phyloP scores from a whole-genome alignment of 2,888 invertebrate species.

The Coleophora deauratella region DNA sequence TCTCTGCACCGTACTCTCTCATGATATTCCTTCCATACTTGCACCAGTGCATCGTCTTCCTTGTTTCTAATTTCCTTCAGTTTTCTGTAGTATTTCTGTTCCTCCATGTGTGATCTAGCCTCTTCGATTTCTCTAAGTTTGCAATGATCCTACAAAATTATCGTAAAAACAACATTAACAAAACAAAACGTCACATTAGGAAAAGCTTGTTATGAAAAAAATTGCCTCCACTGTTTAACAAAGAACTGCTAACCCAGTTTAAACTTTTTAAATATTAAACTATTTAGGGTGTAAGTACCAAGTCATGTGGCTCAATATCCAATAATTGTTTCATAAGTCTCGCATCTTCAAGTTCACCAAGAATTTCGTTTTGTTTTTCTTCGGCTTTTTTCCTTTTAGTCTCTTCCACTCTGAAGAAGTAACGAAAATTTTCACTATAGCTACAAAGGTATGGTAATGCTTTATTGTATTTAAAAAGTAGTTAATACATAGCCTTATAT shows the following conservation, averaged over 20 bases:
- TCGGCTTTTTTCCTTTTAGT: constrained; percentile 9
- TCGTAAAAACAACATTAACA: too few species aligned
- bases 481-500: too few species aligned
- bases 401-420: too few species aligned
- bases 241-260: too few species aligned
- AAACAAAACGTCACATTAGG: too few species aligned
- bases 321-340: constrained; percentile 20
- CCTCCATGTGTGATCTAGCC: constrained; percentile 20
- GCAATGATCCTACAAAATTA: constrained; percentile 19
- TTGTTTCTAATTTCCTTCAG: constrained; percentile 20
- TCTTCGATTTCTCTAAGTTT: constrained; percentile 20
- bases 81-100: constrained; percentile 20
- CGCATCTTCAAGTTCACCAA: constrained; percentile 10
- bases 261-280: too few species aligned
- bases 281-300: too few species aligned
- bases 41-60: constrained; percentile 21
- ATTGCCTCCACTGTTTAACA: too few species aligned
- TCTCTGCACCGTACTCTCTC: constrained; percentile 25
- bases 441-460: too few species aligned
- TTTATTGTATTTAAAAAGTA: too few species aligned
- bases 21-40: constrained; percentile 26
- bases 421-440: too few species aligned
- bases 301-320: constrained; percentile 21
- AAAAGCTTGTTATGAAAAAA: too few species aligned
- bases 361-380: constrained; percentile 19